Base-by-base conservation (phyloP, 2,113 vertebrate genomes). In the Mirounga angustirostris region DNA sequence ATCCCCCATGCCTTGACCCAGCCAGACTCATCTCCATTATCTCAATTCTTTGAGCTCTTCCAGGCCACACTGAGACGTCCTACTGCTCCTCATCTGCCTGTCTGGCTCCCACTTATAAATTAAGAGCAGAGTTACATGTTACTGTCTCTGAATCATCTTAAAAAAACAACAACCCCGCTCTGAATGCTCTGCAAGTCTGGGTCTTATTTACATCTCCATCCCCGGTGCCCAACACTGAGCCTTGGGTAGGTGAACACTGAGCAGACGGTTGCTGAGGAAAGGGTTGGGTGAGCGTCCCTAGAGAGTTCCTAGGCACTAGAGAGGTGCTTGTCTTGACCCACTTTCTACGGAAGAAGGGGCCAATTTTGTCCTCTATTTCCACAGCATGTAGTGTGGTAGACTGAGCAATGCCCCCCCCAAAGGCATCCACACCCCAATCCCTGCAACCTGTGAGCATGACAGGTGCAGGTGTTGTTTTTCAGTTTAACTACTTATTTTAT, bases 1-100 rank as follows among this genome's bases (percentile, higher is more conserved):
- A 15, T 5, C 1, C 7, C 11, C 11, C 18, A 5, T 5, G 36
- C 52, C 76, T 46, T 30, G 2, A 6, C 7, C 1, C 13, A 46
- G 36, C 33, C 54, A 87, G 43, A 13, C 19, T n/a, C 1, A 7
- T 30, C 50, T 40, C 83, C 4, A 0, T 54, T 9, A 28, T 61
- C 82, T 50, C 52, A 7, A 0, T 7, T 74, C 78, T 79, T 58
- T 36, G 43, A 40, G 65, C 7, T 7, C 71, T 40, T 58, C 67
- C 40, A 16, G 67, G 52, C 22, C 13, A 10, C 2, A 0, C 8
- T 1, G 33, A 59, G 24, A 12, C 0, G 33, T 59, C 22, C 30
- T 22, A 50, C 58, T 52, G 33, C 13, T 36, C n/a, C 18, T 76
- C 65, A 24, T 43, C 22, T 15, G 92, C 61, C 59, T 50, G 56